phyloP scores from a whole-genome alignment of 2,797 vertebrate genomes.

The Aselliscus stoliczkanus region DNA sequence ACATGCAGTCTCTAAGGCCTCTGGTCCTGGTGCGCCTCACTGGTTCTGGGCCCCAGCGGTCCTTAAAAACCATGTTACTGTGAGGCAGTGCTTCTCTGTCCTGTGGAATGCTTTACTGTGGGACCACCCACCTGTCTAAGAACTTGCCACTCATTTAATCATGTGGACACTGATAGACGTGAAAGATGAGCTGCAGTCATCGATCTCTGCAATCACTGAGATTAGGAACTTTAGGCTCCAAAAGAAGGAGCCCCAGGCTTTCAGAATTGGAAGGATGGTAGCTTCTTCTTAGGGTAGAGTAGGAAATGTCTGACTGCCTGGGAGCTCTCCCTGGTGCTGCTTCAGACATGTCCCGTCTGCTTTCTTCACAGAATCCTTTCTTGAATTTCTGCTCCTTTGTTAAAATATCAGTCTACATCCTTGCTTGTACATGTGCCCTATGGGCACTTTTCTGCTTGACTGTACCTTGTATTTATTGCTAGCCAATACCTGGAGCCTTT shows the following conservation, averaged over 20 bases:
- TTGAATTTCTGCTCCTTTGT: neutral
- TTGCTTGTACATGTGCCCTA: neutral
- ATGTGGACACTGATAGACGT: neutral
- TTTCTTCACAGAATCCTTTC: neutral
- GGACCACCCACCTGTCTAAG: neutral
- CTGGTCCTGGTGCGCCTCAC: neutral
- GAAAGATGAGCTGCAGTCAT: neutral
- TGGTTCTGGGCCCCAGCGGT: neutral
- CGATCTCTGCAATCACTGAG: neutral
- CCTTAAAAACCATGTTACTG: neutral
- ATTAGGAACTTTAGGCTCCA: neutral
- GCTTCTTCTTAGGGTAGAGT: neutral
- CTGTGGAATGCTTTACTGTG: neutral
- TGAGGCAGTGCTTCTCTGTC: neutral
- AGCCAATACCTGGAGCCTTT: neutral
- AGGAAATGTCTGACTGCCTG: neutral
- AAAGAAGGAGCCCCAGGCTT: neutral
- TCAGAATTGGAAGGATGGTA: neutral
- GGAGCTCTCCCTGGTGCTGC: conserved; percentile 48
- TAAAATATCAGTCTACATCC: neutral
- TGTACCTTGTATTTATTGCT: neutral
- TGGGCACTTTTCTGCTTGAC: neutral
- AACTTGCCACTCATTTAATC: neutral
- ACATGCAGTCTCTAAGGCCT: neutral
- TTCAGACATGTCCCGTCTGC: neutral